Percentiles rank a stretch among this genome's conserved stretches.
phyloP scores from a whole-genome alignment of 2,797 vertebrate genomes.

The Acrossocheilus wenchowensis region DNA sequence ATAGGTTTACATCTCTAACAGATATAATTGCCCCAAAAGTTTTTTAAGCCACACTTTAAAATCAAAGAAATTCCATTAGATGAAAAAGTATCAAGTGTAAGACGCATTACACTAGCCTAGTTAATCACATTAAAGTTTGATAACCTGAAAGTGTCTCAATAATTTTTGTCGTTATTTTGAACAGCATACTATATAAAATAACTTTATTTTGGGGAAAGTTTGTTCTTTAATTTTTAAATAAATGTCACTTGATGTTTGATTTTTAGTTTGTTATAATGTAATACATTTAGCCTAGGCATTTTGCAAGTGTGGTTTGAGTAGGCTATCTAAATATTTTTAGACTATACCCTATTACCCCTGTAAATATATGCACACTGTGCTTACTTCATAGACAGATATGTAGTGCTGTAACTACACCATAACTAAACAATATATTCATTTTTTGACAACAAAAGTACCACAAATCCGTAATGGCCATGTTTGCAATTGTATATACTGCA shows the following conservation, averaged over 20 bases:
- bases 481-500: background rate
- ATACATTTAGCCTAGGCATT: background rate
- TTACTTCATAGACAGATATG: background rate
- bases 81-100: background rate
- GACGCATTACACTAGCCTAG: background rate
- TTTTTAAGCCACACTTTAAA: background rate
- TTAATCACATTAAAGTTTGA: background rate
- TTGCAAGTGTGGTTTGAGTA: background rate
- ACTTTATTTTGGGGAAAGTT: background rate
- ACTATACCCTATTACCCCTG: background rate
- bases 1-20: background rate
- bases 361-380: background rate
- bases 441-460: background rate
- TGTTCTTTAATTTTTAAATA: background rate
- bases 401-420: background rate
- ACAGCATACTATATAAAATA: background rate
- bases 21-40: no score
- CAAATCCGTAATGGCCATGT: background rate
- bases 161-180: background rate
- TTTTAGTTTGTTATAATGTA: background rate
- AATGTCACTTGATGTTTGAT: background rate
- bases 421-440: background rate
- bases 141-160: background rate
- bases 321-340: background rate
- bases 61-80: background rate